Percentiles rank a stretch among this genome's conserved stretches.
Evolutionary conservation across 2,888 invertebrate species (phyloP).

Genomic region (Ophioninae sp.): DNA sequence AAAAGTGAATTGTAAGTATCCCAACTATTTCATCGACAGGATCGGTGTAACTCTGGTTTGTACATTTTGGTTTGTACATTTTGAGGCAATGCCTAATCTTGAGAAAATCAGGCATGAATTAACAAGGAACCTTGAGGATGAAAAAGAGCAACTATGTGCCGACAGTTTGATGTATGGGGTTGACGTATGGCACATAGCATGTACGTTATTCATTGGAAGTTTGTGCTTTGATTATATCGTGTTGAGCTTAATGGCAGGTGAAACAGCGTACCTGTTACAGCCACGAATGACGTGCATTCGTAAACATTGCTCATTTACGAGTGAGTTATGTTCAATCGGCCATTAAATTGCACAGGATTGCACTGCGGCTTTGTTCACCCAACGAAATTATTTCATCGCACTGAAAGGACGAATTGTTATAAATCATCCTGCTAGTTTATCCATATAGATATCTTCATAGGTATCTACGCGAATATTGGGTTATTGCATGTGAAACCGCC

Average conservation of each 20-base stretch:
- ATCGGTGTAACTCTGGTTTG: not conserved
- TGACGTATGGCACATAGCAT: not conserved
- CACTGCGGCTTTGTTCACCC: conserved; percentile 22
- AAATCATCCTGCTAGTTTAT: not conserved
- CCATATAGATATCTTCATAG: too few species aligned
- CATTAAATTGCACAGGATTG: conserved; percentile 38
- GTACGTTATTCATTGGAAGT: conserved; percentile 14
- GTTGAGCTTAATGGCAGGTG: conserved; percentile 17
- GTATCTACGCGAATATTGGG: too few species aligned
- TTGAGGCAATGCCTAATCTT: not conserved
- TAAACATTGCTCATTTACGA: conserved; percentile 49
- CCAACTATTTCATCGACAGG: not conserved
- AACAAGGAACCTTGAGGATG: not conserved
- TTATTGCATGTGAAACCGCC: too few species aligned
- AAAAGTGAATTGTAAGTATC: too few species aligned
- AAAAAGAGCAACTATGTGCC: not conserved
- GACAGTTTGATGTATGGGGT: not conserved
- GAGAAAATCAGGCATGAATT: not conserved
- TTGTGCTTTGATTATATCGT: conserved; percentile 12
- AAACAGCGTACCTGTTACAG: conserved; percentile 12
- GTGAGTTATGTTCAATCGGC: conserved; percentile 18
- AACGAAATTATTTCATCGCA: conserved; percentile 29
- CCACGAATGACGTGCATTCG: conserved; percentile 19
- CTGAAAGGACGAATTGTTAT: not conserved
- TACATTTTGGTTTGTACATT: not conserved